Conservation (phyloP, 2,888 invertebrate genomes). For the Leptinotarsa juncta region DNA sequence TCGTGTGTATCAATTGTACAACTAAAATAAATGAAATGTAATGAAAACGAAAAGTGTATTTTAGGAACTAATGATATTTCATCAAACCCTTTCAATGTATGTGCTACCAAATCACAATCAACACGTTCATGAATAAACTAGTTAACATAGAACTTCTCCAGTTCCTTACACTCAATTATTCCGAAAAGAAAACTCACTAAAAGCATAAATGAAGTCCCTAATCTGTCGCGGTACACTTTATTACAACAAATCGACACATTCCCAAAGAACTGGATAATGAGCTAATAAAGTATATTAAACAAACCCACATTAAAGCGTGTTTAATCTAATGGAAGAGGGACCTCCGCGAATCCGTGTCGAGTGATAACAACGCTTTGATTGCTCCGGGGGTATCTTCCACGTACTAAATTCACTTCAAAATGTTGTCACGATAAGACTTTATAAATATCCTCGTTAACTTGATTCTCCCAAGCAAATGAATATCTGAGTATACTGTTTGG, state of each 20-base stretch:
- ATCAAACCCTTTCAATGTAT: no score
- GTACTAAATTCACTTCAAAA: conserved; percentile 63
- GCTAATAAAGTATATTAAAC: conserved; percentile 60
- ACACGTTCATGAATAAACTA: no score
- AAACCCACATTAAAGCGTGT: conserved; percentile 58
- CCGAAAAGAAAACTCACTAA: no score
- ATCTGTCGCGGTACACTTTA: no score
- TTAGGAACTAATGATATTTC: no score
- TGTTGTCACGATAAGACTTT: conserved; percentile 63
- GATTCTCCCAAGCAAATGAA: conserved; percentile 58
- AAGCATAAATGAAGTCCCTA: no score
- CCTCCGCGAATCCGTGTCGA: conserved; percentile 60
- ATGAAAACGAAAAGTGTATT: no score
- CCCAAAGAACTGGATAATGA: conserved; percentile 54
- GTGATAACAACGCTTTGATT: conserved; percentile 59
- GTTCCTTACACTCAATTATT: no score
- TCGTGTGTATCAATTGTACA: no score
- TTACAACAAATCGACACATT: conserved; percentile 25
- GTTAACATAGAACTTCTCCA: no score
- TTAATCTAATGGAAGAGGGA: conserved; percentile 60
- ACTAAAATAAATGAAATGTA: no score
- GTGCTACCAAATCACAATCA: no score
- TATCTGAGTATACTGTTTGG: conserved; percentile 46
- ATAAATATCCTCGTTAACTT: conserved; percentile 64
- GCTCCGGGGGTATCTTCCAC: conserved; percentile 57